Base-by-base conservation (phyloP, 1,140 invertebrate genomes). In the Megalopta genalis region DNA sequence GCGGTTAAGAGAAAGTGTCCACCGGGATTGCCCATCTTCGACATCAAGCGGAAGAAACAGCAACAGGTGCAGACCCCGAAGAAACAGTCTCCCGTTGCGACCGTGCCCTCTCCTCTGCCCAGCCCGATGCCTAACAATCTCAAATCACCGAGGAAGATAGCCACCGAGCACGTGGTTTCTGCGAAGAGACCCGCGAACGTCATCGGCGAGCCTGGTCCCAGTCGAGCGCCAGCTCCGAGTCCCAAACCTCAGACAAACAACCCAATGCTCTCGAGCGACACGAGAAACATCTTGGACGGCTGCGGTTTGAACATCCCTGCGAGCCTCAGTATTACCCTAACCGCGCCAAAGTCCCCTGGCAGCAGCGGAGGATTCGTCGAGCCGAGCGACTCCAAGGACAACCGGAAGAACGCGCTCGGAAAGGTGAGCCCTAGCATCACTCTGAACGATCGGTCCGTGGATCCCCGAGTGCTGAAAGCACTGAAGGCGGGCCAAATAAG, bases 291-390 rank as follows among this genome's bases (percentile, higher is more conserved):
- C 0, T 62, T 92, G 1, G 90, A 92, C 2, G 90, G 88, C n/a
- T 92, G 91, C 23, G 91, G 91, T 1, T 63, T 92, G 9, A 92
- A 91, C 42, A 92, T 92, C 59, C 91, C 91, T 0, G 89, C 91
- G 0, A 91, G 91, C 71, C 80, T 92, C 18, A 92, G 91, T 54
- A 92, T 92, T 77, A 92, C 91, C 0, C 69, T 92, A 0, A 91
- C 91, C 0, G 86, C 90, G 0, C 88, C 90, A 0, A 91, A 90
- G 49, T 91, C 91, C 0, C 82, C 88, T 0, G 85, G 70, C 25
- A 68, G 10, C 21, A 83, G 37, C 1, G 75, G 59, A 9, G 57
- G 57, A 18, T 60, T 66, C 0, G 12, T 37, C 1, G 87, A 87
- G 9, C 16, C 62, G 0, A 80, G 54, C 0, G 84, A 82, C 16